These are phyloP conservation scores for Cyrtonyx montezumae DNA, from an alignment of 2,113 vertebrate genomes.

Conservation along the genomic window DNA sequence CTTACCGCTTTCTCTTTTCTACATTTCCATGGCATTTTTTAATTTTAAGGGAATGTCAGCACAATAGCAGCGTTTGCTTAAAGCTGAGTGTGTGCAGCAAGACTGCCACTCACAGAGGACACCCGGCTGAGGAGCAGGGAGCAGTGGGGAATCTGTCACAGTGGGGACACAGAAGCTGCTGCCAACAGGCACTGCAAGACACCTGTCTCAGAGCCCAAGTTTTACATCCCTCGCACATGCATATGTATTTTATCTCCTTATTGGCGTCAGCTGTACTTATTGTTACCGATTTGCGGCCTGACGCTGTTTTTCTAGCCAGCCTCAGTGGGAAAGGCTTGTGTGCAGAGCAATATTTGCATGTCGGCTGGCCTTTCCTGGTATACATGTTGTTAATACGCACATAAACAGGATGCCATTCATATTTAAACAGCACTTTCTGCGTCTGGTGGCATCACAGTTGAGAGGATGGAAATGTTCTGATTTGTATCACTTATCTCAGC, in stretches of 20 bases:
- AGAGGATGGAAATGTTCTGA: slow-evolving; percentile 58
- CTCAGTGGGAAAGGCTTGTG: slow-evolving; percentile 36
- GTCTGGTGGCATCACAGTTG: slow-evolving; percentile 17
- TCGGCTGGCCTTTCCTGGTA: slow-evolving; percentile 37
- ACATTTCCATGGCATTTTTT: slow-evolving; percentile 65
- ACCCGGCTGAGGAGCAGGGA: background rate
- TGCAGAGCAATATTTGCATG: slow-evolving; percentile 56
- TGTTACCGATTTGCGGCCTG: background rate
- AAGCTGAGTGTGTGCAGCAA: slow-evolving; percentile 53
- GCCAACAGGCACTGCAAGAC: background rate
- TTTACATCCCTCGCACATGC: slow-evolving; percentile 10
- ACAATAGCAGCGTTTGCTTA: slow-evolving; percentile 65
- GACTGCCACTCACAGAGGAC: background rate
- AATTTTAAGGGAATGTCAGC: slow-evolving; percentile 70
- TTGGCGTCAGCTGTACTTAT: slow-evolving; percentile 47
- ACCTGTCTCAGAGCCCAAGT: background rate
- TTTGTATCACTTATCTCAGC: slow-evolving; percentile 55
- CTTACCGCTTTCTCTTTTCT: slow-evolving; percentile 53
- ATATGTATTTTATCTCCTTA: slow-evolving; percentile 59
- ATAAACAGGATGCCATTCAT: slow-evolving; percentile 68
- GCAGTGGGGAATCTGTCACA: background rate
- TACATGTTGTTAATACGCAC: slow-evolving; percentile 51
- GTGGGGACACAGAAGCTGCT: background rate
- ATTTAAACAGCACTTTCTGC: slow-evolving; percentile 61
- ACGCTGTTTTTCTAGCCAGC: slow-evolving; percentile 39